These are phyloP conservation scores for Lagocephalus sceleratus DNA, from an alignment of 2,797 vertebrate species.

Conservation along the genomic window DNA sequence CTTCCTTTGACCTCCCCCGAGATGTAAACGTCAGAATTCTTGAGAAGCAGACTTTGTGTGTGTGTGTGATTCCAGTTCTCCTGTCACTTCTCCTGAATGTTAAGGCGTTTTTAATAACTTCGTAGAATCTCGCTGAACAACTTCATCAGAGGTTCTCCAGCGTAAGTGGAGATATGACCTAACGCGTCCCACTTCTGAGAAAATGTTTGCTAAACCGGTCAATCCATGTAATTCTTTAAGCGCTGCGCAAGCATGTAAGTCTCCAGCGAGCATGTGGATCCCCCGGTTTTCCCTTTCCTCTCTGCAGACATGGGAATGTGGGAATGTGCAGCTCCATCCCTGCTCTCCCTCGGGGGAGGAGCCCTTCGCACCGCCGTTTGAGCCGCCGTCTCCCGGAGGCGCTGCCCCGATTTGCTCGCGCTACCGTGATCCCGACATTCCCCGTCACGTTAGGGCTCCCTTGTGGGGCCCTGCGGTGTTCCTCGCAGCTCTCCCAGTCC, in stretches of 20 bases:
- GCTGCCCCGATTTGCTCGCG: conserved; percentile 25
- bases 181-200: no score
- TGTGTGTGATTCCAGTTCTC: no score
- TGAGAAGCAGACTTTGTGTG: not conserved
- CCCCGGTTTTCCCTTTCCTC: conserved; percentile 2
- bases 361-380: conserved; percentile 37
- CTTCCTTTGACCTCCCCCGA: not conserved
- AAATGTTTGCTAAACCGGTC: no score
- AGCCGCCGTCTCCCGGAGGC: conserved; percentile 24
- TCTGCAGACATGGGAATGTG: conserved; percentile 30
- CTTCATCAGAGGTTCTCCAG: no score
- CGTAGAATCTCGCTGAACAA: no score
- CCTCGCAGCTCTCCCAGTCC: conserved; percentile 19
- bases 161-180: no score
- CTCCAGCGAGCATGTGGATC: conserved; percentile 1
- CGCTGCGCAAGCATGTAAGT: conserved; percentile 18
- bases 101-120: no score
- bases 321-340: conserved; percentile 41
- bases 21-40: not conserved
- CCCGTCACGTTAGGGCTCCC: conserved; percentile 5
- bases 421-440: conserved; percentile 24
- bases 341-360: conserved; percentile 36
- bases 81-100: no score
- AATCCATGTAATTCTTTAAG: no score
- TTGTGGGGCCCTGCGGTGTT: conserved; percentile 8